A percentile compares a stretch with the other conserved stretches of the same genome.
Evolutionary conservation across 2,113 vertebrate species (phyloP).

Genomic region (Lamprologus lemairii): DNA sequence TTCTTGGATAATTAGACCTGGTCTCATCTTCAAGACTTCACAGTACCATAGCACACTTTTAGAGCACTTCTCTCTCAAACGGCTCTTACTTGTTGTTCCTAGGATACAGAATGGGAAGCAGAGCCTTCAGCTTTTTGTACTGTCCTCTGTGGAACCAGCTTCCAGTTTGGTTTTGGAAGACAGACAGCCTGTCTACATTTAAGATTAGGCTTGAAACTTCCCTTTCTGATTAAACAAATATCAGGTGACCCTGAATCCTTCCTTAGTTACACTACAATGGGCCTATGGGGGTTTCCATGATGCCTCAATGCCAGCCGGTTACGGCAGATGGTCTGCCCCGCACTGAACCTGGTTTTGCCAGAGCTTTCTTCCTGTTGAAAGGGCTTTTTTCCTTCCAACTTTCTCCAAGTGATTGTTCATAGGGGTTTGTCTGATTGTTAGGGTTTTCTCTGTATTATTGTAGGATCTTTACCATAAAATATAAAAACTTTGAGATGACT

Average conservation of each 20-base stretch:
- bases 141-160: background rate
- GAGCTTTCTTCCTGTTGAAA: background rate
- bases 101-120: background rate
- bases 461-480: background rate
- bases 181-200: background rate
- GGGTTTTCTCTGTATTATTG: background rate
- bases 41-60: background rate
- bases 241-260: background rate
- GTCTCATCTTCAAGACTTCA: background rate
- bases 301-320: background rate
- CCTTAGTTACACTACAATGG: background rate
- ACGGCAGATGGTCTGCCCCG: background rate
- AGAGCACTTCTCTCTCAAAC: background rate
- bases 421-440: background rate
- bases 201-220: background rate
- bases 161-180: background rate
- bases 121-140: accelerated
- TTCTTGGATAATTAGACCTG: background rate
- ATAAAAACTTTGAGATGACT: background rate
- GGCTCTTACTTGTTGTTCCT: background rate
- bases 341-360: background rate
- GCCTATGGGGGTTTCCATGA: background rate
- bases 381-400: background rate
- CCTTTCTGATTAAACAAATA: background rate
- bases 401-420: background rate